A percentile compares a stretch with the other conserved stretches of the same genome.
These are phyloP conservation scores for Pharmacophagus antenor DNA, from an alignment of 2,888 invertebrate species.

Conservation along the genomic window DNA sequence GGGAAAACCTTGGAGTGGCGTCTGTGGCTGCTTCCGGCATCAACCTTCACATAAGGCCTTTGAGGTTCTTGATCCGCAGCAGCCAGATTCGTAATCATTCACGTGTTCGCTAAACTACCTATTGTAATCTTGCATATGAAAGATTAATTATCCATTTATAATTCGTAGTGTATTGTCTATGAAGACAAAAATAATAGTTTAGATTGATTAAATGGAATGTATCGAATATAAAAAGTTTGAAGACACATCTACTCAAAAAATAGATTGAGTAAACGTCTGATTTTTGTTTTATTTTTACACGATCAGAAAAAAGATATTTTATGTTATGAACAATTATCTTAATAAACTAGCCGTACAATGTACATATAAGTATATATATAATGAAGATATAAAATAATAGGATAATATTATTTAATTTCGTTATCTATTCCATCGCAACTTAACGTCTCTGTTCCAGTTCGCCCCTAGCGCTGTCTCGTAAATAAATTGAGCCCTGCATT, in stretches of 20 bases:
- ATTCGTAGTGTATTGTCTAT: slow-evolving; percentile 26
- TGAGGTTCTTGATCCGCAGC: slow-evolving; percentile 60
- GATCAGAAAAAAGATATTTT: background rate
- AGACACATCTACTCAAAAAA: background rate
- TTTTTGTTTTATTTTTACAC: background rate
- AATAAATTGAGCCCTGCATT: slow-evolving; percentile 80
- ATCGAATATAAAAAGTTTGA: background rate
- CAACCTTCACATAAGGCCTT: slow-evolving; percentile 50
- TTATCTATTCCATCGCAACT: slow-evolving; percentile 50
- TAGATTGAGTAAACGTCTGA: background rate
- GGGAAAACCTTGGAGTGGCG: slow-evolving; percentile 75
- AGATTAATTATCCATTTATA: slow-evolving; percentile 25
- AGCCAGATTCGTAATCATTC: slow-evolving; percentile 37
- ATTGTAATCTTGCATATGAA: slow-evolving; percentile 32
- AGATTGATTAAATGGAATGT: background rate
- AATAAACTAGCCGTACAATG: background rate
- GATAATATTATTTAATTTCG: slow-evolving; percentile 17
- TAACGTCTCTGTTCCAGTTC: slow-evolving; percentile 50
- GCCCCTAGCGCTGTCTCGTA: slow-evolving; percentile 76
- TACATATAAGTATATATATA: background rate
- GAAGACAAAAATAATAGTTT: slow-evolving; percentile 20
- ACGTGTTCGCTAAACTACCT: slow-evolving; percentile 31
- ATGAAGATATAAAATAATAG: background rate
- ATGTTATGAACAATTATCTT: background rate
- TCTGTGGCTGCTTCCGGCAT: slow-evolving; percentile 43